A percentile compares a stretch with the other conserved stretches of the same genome.
These are phyloP conservation scores for Hydropotes inermis DNA, from an alignment of 2,113 vertebrate species.

Conservation along the genomic window DNA sequence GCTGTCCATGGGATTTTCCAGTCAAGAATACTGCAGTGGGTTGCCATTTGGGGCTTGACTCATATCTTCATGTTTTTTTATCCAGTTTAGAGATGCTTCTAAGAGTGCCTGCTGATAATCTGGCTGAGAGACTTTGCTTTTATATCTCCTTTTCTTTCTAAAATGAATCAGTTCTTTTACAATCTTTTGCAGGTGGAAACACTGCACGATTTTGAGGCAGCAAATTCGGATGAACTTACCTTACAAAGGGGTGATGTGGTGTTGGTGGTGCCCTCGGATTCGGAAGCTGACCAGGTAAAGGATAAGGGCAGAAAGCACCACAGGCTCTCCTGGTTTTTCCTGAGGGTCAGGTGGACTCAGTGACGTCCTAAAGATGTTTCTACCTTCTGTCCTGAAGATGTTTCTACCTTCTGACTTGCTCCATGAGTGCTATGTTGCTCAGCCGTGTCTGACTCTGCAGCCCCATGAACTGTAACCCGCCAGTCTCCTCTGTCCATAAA, in stretches of 20 bases:
- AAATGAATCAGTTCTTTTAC: not conserved
- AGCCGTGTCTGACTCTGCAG: not conserved
- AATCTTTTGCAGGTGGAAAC: slow-evolving; percentile 88
- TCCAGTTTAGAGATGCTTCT: not conserved
- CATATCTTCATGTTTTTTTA: not conserved
- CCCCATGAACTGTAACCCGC: not conserved
- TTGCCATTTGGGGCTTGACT: not conserved
- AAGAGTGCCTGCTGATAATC: not conserved
- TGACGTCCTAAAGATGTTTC: not conserved
- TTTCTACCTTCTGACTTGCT: not conserved
- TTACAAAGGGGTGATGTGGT: slow-evolving; percentile 92
- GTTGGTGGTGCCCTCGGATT: slow-evolving; percentile 90
- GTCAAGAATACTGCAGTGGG: not conserved
- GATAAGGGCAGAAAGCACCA: not conserved
- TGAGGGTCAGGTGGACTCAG: not conserved
- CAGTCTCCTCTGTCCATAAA: not conserved
- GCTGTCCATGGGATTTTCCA: not conserved
- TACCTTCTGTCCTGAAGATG: not conserved
- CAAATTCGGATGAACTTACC: slow-evolving; percentile 93
- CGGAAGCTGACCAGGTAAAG: slow-evolving; percentile 93
- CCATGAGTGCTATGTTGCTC: not conserved
- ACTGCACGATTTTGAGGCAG: slow-evolving; percentile 96
- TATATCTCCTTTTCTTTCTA: not conserved
- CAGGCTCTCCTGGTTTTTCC: not conserved
- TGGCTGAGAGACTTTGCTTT: not conserved